A percentile compares a stretch with the other conserved stretches of the same genome.
phyloP scores from a whole-genome alignment of 2,113 vertebrate species.

The Callithrix jacchus region DNA sequence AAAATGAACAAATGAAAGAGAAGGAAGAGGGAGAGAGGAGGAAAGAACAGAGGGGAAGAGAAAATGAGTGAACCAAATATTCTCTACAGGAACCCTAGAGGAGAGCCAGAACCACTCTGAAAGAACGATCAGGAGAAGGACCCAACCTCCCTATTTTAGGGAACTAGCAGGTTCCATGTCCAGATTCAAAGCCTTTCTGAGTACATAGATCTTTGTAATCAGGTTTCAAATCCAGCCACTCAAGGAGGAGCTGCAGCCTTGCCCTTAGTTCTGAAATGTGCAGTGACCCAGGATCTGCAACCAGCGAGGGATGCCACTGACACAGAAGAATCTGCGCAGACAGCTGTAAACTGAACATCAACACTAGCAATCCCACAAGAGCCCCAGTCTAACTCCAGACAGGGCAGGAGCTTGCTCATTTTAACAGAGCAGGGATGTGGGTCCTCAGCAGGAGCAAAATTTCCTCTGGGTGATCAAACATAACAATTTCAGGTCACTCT shows the following conservation, averaged over 20 bases:
- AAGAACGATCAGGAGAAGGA: background rate
- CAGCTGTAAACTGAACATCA: background rate
- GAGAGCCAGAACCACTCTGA: background rate
- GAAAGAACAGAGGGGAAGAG: background rate
- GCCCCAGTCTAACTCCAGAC: background rate
- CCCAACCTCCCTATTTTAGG: background rate
- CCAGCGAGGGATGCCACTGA: background rate
- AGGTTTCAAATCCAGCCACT: background rate
- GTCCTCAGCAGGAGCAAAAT: background rate
- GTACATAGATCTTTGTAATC: background rate
- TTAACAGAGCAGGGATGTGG: slow-evolving; percentile 9
- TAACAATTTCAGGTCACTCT: background rate
- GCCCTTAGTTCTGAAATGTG: slow-evolving; percentile 43
- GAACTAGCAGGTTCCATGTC: background rate
- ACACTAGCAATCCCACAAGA: background rate
- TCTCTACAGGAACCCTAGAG: background rate
- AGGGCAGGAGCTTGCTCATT: background rate
- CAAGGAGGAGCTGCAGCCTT: background rate
- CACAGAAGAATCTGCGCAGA: slow-evolving; percentile 22
- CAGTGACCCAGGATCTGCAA: background rate
- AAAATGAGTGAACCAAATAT: background rate
- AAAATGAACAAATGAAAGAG: background rate
- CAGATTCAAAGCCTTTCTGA: background rate
- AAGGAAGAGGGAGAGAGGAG: background rate
- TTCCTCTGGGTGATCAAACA: slow-evolving; percentile 38